A percentile compares a stretch with the other conserved stretches of the same genome.
Evolutionary conservation across 2,888 invertebrate species (phyloP).

Genomic region (Tholera decimalis): DNA sequence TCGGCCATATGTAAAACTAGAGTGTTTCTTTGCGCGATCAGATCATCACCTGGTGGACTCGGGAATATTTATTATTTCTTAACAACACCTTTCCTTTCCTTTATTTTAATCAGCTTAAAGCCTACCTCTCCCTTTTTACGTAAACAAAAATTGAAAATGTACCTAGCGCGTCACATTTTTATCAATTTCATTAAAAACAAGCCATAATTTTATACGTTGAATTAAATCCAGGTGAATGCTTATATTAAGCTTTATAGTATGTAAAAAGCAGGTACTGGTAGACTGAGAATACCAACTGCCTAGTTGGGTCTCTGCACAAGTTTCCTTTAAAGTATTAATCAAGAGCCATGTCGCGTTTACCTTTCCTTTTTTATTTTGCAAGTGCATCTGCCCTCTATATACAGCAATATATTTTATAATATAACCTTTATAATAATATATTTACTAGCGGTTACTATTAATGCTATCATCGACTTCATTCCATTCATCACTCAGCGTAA

Average conservation of each 20-base stretch:
- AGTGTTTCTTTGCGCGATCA: slow-evolving; percentile 86
- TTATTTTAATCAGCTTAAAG: slow-evolving; percentile 34
- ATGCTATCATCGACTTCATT: slow-evolving; percentile 43
- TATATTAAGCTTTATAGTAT: slow-evolving; percentile 59
- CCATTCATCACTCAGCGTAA: slow-evolving; percentile 36
- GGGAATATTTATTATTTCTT: slow-evolving; percentile 71
- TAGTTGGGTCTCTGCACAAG: slow-evolving; percentile 77
- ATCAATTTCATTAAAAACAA: slow-evolving; percentile 55
- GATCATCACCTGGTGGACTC: slow-evolving; percentile 83
- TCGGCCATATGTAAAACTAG: slow-evolving; percentile 89
- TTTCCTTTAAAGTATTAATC: slow-evolving; percentile 88
- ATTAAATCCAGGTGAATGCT: slow-evolving; percentile 62
- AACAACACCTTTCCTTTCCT: slow-evolving; percentile 38
- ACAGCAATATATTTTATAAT: slow-evolving; percentile 59
- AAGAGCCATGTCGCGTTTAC: slow-evolving; percentile 79
- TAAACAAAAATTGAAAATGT: slow-evolving; percentile 63
- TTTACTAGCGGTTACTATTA: slow-evolving; percentile 40
- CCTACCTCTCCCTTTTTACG: slow-evolving; percentile 23
- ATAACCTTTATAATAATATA: slow-evolving; percentile 56
- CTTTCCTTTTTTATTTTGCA: slow-evolving; percentile 77
- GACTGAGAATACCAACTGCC: slow-evolving; percentile 68
- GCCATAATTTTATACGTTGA: slow-evolving; percentile 52
- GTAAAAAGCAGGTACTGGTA: slow-evolving; percentile 51
- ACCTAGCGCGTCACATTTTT: slow-evolving; percentile 66
- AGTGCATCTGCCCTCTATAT: slow-evolving; percentile 80